Base-by-base conservation (phyloP, 2,888 invertebrate species). In the Leuctra nigra region DNA sequence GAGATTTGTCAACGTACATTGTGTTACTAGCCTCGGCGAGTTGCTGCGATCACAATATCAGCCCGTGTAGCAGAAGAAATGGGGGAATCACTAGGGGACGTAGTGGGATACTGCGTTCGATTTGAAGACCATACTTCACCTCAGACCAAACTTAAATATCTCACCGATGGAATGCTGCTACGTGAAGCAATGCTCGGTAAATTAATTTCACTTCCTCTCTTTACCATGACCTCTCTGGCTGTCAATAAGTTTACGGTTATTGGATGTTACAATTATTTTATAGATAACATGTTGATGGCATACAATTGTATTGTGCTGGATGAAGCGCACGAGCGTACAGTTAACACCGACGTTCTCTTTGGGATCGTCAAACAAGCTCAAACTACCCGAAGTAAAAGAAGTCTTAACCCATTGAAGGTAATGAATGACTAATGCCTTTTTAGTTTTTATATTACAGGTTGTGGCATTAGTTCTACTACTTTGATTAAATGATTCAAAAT, bases 261-360 rank as follows among this genome's bases (percentile, higher is more conserved):
- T 16, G 13, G 20, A 23, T 23, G 24, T 52, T 14, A 11, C 20
- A 9, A 16, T 38, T 57, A 35, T 56, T 54, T 63, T 62, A 35
- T 76, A 47, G 90, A 92, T 71, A 83, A 83, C 7, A 70, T 86
- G 36, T 70, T 93, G 2, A 80, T 79, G 59, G 81, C 84, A 62
- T 97, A 97, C 69, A 83, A 85, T 23, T 77, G 91, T 13, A 78
- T 96, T 18, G 85, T 97, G 66, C 73, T 97, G 62, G 97, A 97
- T 71, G 97, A 97, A 72, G 96, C 93, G 29, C 97, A 97, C 70
- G 97, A 97, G 71, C 79, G 97, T 41, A 95, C 96, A 1, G 84
- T 97, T 0, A 90, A 91, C 66, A 96, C 94, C 2, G 97, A 97
- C 75, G 84, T 97, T 0, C 75, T 97, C 1, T 91, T 97, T 74